These are phyloP conservation scores for Agrypnus murinus DNA, from an alignment of 2,888 invertebrate genomes.

Conservation along the genomic window DNA sequence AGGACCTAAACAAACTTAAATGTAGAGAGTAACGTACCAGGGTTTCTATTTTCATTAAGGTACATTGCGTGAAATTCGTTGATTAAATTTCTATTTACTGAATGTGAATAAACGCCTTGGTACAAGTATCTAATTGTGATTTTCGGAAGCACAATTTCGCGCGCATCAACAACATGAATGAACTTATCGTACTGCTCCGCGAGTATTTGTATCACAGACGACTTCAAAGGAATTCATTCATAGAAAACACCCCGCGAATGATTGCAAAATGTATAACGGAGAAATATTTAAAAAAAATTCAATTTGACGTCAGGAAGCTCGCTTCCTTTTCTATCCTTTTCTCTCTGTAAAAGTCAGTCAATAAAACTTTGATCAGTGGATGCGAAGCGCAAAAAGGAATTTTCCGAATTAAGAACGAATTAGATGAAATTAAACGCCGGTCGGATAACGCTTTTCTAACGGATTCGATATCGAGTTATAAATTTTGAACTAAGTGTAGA, in stretches of 20 bases:
- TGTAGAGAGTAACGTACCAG: not conserved
- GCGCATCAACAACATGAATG: not conserved
- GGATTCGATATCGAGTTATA: slow-evolving; percentile 10
- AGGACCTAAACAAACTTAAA: not conserved
- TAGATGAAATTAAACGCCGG: slow-evolving; percentile 4
- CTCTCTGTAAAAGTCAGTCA: too few relatives aligned
- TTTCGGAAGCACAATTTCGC: not conserved
- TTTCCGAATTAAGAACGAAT: slow-evolving; percentile 10
- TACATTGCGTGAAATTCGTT: slow-evolving; percentile 9
- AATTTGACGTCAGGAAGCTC: too few relatives aligned
- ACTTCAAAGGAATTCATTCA: too few relatives aligned
- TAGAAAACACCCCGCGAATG: too few relatives aligned
- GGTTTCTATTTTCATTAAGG: not conserved
- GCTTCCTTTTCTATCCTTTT: too few relatives aligned
- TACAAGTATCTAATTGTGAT: slow-evolving; percentile 1
- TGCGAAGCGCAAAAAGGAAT: not conserved
- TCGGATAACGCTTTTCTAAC: not conserved
- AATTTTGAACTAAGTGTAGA: not conserved
- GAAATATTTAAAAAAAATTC: too few relatives aligned
- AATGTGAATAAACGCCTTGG: not conserved
- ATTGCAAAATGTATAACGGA: too few relatives aligned
- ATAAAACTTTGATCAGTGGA: not conserved
- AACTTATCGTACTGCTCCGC: not conserved
- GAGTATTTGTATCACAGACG: too few relatives aligned
- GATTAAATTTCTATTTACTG: slow-evolving; percentile 10